Evolutionary conservation across 2,797 vertebrate species (phyloP).

Genomic region (Thalassophryne amazonica): DNA sequence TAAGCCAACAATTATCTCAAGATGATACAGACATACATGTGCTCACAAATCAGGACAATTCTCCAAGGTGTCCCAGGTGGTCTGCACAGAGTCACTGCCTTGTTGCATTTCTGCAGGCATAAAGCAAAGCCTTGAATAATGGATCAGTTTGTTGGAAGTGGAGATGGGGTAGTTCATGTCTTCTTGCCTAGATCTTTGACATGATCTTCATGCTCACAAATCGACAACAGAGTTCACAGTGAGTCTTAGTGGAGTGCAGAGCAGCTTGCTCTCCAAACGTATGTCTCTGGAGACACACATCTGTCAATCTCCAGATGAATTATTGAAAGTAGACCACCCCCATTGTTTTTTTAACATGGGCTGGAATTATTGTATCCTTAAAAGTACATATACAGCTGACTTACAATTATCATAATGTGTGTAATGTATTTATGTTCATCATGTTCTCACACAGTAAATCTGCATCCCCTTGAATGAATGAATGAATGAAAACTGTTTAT

Average conservation of each 20-base stretch:
- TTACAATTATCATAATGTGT: too few relatives aligned
- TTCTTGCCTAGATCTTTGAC: constrained; percentile 52
- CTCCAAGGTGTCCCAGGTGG: too few relatives aligned
- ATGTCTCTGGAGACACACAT: constrained; percentile 53
- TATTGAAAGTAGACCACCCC: constrained; percentile 47
- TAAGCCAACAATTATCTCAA: too few relatives aligned
- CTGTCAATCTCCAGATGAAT: constrained; percentile 65
- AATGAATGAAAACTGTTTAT: too few relatives aligned
- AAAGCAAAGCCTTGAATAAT: neutral
- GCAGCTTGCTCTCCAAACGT: constrained; percentile 38
- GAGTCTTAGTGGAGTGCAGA: constrained; percentile 36
- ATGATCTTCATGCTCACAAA: constrained; percentile 62
- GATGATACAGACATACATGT: too few relatives aligned
- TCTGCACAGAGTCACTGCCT: too few relatives aligned
- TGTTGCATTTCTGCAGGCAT: too few relatives aligned
- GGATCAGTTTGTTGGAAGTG: constrained; percentile 21
- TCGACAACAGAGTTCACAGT: constrained; percentile 49
- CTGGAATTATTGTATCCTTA: constrained; percentile 44
- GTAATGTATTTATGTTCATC: too few relatives aligned
- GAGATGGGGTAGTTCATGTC: constrained; percentile 14
- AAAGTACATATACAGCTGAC: constrained; percentile 23
- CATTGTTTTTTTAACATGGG: constrained; percentile 33
- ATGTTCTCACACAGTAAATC: too few relatives aligned
- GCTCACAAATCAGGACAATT: too few relatives aligned
- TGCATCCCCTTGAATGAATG: too few relatives aligned